Percentiles rank a stretch among this genome's conserved stretches.
phyloP scores from a whole-genome alignment of 30 jellyfish, hydroid and myxozoan species.

The Hydractinia symbiolongicarpus region DNA sequence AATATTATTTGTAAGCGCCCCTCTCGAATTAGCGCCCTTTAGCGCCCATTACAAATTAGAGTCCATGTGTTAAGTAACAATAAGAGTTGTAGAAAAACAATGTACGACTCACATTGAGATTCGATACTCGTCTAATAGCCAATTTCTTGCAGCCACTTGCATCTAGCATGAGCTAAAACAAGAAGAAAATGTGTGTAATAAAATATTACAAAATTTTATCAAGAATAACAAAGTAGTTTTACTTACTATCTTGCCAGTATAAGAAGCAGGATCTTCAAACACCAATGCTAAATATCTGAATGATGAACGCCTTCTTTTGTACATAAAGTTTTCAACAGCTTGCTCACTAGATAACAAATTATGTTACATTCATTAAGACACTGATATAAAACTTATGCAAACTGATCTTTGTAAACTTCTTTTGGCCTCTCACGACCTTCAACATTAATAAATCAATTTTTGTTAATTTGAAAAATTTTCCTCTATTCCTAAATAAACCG shows the following conservation, averaged over 20 bases:
- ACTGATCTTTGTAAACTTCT: too few relatives aligned
- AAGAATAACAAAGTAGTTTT: not conserved
- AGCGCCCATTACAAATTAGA: too few relatives aligned
- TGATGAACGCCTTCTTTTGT: slow-evolving; percentile 2
- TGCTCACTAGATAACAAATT: too few relatives aligned
- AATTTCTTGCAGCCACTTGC: slow-evolving; percentile 62
- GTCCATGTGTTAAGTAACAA: too few relatives aligned
- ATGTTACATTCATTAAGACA: too few relatives aligned
- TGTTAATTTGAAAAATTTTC: too few relatives aligned
- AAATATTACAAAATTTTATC: not conserved
- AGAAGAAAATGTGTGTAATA: not conserved
- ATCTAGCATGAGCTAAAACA: slow-evolving; percentile 67
- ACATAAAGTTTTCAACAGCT: not conserved
- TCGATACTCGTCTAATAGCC: slow-evolving; percentile 50
- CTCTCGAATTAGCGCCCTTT: too few relatives aligned
- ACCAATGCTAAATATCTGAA: slow-evolving; percentile 53
- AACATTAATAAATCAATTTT: too few relatives aligned
- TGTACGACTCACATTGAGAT: slow-evolving; percentile 50
- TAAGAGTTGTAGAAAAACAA: not conserved
- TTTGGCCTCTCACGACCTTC: too few relatives aligned
- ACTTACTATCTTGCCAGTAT: slow-evolving; percentile 77
- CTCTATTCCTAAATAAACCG: too few relatives aligned
- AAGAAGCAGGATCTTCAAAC: slow-evolving; percentile 70
- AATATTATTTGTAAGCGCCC: too few relatives aligned
- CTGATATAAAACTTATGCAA: too few relatives aligned